Evolutionary conservation across 1,140 invertebrate genomes (phyloP).

Genomic region (Listronotus oregonensis): DNA sequence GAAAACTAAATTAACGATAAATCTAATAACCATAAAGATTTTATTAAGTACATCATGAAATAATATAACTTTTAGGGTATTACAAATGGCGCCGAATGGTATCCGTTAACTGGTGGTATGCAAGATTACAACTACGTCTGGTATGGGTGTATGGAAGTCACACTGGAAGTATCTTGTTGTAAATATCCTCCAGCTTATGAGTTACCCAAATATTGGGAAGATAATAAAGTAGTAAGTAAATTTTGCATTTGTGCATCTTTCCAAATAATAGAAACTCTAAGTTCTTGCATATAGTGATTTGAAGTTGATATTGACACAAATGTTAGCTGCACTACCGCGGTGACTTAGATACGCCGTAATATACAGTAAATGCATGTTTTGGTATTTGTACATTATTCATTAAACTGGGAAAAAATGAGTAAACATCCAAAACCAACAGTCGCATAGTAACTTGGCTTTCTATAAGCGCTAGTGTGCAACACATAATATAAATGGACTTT

Average conservation of each 20-base stretch:
- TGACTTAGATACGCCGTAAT: too few relatives aligned
- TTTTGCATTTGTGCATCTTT: neutral
- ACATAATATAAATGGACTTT: too few relatives aligned
- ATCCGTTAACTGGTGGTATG: constrained; percentile 87
- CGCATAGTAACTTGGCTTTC: too few relatives aligned
- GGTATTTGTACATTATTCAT: too few relatives aligned
- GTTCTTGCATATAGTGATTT: neutral
- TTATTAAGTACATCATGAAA: too few relatives aligned
- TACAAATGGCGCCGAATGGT: constrained; percentile 92
- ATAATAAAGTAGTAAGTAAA: constrained; percentile 83
- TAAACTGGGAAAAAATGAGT: too few relatives aligned
- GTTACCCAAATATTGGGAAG: constrained; percentile 90
- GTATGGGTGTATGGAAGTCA: constrained; percentile 98
- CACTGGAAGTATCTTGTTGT: constrained; percentile 95
- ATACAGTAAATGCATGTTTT: too few relatives aligned
- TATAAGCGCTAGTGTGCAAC: too few relatives aligned
- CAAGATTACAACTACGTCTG: constrained; percentile 99
- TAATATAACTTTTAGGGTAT: constrained; percentile 68
- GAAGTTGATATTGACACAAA: neutral
- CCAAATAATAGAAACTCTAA: neutral
- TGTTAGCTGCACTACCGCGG: neutral
- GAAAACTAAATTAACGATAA: too few relatives aligned
- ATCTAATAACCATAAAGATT: neutral
- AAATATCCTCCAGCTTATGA: constrained; percentile 89
- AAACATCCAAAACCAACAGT: too few relatives aligned